Conservation (phyloP, 2,797 vertebrate species). For the Onychomys torridus region DNA sequence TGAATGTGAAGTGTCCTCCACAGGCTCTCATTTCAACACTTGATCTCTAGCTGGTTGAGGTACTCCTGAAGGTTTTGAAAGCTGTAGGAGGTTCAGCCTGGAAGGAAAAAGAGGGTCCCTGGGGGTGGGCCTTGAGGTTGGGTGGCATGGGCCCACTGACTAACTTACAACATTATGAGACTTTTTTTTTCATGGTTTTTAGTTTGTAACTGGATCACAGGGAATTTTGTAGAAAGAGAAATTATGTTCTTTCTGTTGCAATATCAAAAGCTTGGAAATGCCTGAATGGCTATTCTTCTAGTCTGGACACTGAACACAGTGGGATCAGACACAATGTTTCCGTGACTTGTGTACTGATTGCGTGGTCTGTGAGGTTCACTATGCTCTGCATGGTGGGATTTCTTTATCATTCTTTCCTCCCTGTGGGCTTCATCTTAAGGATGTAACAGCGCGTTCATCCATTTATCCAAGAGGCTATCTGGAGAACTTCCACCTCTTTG, state of each 20-base stretch:
- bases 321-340: not conserved
- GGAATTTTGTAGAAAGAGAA: not conserved
- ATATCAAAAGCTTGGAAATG: not conserved
- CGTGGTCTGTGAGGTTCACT: not conserved
- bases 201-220: not conserved
- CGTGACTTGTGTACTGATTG: not conserved
- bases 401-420: not conserved
- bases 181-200: not conserved
- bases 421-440: not conserved
- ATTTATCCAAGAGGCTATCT: not conserved
- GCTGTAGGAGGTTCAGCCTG: too few species aligned
- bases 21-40: not conserved
- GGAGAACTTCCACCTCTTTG: not conserved
- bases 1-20: not conserved
- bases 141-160: not conserved
- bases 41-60: not conserved
- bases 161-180: not conserved
- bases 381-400: not conserved
- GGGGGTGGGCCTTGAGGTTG: not conserved
- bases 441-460: not conserved
- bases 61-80: not conserved
- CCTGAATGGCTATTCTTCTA: not conserved
- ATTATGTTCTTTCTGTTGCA: not conserved
- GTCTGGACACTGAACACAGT: not conserved
- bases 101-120: not conserved